Conservation (phyloP, 1,140 invertebrate genomes). For the Apis mellifera region Amel_HAv3.1 CM009931.2:27010001-27010500, state of each 20-base stretch:
- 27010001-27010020: no score
- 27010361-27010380: no score
- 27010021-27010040: no score
- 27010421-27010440: no score
- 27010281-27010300: neutral
- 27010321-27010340: slow-evolving; percentile 20
- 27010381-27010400: no score
- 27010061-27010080: slow-evolving; percentile 20
- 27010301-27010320: slow-evolving; percentile 17
- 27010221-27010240: neutral
- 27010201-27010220: neutral
- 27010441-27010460: no score
- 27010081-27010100: slow-evolving; percentile 4
- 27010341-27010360: neutral
- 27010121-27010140: slow-evolving; percentile 15
- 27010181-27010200: neutral
- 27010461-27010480: no score
- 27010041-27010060: neutral
- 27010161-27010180: neutral
- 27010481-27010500: no score
- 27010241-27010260: neutral
- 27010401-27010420: no score
- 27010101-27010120: neutral
- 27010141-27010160: slow-evolving; percentile 12
- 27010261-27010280: neutral